Evolutionary conservation across 2,113 vertebrate species (phyloP).

Genomic region (Apaloderma vittatum): DNA sequence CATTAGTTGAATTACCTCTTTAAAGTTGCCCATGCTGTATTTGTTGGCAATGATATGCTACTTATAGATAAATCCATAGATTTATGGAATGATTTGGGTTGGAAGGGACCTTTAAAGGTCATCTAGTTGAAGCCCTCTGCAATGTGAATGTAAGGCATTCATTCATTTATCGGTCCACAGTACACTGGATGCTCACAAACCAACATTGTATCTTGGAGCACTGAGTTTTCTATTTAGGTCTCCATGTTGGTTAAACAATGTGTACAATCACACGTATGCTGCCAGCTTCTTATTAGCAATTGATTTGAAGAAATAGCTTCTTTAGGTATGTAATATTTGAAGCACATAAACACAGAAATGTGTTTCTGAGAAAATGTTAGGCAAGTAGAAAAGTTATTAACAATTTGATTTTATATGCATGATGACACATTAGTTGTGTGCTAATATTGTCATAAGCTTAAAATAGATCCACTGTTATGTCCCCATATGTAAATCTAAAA

Average conservation of each 20-base stretch:
- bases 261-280: not conserved
- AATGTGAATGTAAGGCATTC: not conserved
- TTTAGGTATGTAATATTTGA: not conserved
- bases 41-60: not conserved
- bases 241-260: not conserved
- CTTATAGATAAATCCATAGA: not conserved
- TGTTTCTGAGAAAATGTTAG: not conserved
- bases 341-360: not conserved
- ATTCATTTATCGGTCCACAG: not conserved
- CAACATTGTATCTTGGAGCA: not conserved
- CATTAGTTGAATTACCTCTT: not conserved
- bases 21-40: not conserved
- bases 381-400: not conserved
- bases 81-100: not conserved
- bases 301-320: not conserved
- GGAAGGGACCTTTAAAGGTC: not conserved
- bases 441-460: not conserved
- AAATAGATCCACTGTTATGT: not conserved
- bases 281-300: not conserved
- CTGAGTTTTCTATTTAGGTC: not conserved
- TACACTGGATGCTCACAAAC: not conserved
- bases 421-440: not conserved
- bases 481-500: not conserved
- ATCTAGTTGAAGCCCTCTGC: not conserved
- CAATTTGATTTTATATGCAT: not conserved